Conservation (phyloP, 2,113 vertebrate genomes). For the Lasiurus borealis region DNA sequence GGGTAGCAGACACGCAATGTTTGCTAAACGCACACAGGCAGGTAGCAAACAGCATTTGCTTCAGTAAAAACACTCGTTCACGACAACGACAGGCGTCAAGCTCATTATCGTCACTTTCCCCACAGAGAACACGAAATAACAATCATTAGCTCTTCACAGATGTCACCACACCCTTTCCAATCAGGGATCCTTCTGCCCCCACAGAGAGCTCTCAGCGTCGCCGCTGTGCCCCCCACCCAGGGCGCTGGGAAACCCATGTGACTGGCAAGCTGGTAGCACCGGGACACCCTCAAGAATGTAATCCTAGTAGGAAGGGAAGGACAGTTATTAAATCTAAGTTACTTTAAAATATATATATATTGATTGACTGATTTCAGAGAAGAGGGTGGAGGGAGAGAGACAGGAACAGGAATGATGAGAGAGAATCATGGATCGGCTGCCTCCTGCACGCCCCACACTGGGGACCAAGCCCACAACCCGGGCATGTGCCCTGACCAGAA, state of each 20-base stretch:
- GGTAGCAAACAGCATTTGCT: not conserved
- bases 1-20: not conserved
- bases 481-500: too few species aligned
- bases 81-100: not conserved
- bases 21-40: not conserved
- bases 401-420: too few species aligned
- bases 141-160: not conserved
- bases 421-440: too few species aligned
- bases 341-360: not conserved
- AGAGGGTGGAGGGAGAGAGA: too few species aligned
- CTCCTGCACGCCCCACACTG: too few species aligned
- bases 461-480: too few species aligned
- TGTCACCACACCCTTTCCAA: not conserved
- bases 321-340: not conserved
- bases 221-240: not conserved
- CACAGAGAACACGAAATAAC: not conserved
- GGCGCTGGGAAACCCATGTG: not conserved
- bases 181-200: not conserved
- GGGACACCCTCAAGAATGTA: not conserved
- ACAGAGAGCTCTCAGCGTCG: not conserved
- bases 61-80: too few species aligned
- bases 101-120: not conserved
- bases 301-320: not conserved
- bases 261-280: not conserved
- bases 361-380: too few species aligned